Evolutionary conservation across 2,888 invertebrate genomes (phyloP).

Genomic region (Hemicrepidius hirtus): DNA sequence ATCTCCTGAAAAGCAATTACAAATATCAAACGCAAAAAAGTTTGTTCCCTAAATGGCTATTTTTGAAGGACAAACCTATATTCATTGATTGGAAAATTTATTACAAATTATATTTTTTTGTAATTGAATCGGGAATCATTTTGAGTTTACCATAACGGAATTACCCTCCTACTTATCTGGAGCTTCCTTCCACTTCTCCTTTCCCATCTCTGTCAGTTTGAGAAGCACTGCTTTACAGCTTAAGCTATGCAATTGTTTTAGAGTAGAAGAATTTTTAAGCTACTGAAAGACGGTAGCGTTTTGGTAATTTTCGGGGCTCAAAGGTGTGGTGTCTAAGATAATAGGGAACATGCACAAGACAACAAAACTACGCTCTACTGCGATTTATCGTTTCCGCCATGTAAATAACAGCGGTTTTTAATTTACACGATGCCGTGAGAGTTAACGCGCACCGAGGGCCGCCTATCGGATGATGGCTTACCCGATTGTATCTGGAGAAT

Average conservation of each 20-base stretch:
- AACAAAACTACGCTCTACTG: conserved; percentile 46
- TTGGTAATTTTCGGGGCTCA: conserved; percentile 39
- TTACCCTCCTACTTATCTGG: too few species aligned
- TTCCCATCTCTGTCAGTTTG: too few species aligned
- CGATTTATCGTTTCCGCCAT: conserved; percentile 52
- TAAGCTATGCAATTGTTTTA: neutral
- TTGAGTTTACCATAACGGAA: too few species aligned
- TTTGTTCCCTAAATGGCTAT: neutral
- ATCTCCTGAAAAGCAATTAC: conserved; percentile 16
- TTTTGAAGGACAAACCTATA: neutral
- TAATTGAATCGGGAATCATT: too few species aligned
- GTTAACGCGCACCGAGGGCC: conserved; percentile 50
- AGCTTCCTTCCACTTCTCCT: too few species aligned
- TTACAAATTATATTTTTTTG: too few species aligned
- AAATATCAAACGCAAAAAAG: neutral
- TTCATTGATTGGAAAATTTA: neutral
- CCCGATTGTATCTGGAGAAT: conserved; percentile 48
- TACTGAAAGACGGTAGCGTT: conserved; percentile 35
- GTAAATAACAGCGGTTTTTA: conserved; percentile 51
- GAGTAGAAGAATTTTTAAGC: neutral
- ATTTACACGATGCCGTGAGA: conserved; percentile 53
- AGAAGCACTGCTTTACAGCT: too few species aligned
- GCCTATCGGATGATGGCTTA: conserved; percentile 51
- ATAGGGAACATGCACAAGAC: conserved; percentile 47
- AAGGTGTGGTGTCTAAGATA: conserved; percentile 46